Evolutionary conservation across 2,888 invertebrate genomes (phyloP), one percentile per base, ranked within the genome.

Genomic region (Protodeltote pygarga): DNA sequence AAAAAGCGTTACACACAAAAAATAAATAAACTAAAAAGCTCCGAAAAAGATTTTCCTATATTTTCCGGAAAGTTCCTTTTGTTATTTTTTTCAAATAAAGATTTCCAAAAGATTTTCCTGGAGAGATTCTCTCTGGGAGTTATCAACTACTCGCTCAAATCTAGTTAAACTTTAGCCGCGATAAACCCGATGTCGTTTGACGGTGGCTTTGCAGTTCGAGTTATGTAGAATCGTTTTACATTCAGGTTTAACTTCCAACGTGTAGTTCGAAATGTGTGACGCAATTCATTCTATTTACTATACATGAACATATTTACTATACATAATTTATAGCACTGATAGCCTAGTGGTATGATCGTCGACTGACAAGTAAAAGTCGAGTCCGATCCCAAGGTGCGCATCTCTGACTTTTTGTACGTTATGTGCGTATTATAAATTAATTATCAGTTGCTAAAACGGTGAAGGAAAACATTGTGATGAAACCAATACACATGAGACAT

Each of bases 201-300:
- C 17, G 47, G 23, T 47, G 37, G 17, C 27, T 58, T 38, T 40
- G 40, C 47, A 33, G 59, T 29, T 52, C 34, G 8, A 52, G 28
- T 59, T 53, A n/a, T n/a, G n/a, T 3, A 41, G 51, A 53, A 54
- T 46, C 52, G 39, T 63, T 69, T 53, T 37, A 60, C 49, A 40
- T 35, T 41, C 35, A n/a, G 16, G 20, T 4, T 34, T 24, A 47
- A 53, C 33, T 59, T 46, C 3, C 10, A 29, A 27, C 23, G 5
- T 19, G 17, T 17, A 11, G 20, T 23, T 27, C 8, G 29, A 13
- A 28, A 21, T 33, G 15, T 47, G 10, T 24, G 25, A 5, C 28
- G 3, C 9, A 27, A 29, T 38, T 17, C 25, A 5, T 21, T n/a
- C 4, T 28, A 15, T n/a, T n/a, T n/a, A n/a, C n/a, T n/a, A n/a